These are phyloP conservation scores for Pyrochroa serraticornis DNA, from an alignment of 2,888 invertebrate genomes.

Conservation along the genomic window DNA sequence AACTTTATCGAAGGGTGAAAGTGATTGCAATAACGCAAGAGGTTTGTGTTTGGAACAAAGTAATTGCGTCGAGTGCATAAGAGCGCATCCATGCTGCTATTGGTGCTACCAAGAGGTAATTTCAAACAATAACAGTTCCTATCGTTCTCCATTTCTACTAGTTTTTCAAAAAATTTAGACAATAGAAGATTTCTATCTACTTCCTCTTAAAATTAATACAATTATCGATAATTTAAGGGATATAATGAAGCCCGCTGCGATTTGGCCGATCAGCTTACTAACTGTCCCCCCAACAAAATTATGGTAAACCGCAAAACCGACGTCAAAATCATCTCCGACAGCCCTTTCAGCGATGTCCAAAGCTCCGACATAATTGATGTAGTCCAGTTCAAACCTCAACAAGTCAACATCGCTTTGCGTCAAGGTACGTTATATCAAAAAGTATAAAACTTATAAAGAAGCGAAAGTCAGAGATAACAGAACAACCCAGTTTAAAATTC, in stretches of 20 bases:
- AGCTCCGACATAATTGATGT: constrained; percentile 57
- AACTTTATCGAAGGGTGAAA: too few species aligned
- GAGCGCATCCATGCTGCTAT: constrained; percentile 40
- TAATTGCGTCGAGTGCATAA: constrained; percentile 42
- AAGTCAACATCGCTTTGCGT: constrained; percentile 64
- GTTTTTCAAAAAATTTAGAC: background rate
- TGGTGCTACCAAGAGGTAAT: constrained; percentile 46
- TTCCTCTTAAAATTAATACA: too few species aligned
- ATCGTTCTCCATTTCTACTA: constrained; percentile 6
- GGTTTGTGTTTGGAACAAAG: constrained; percentile 35
- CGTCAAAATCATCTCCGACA: constrained; percentile 45
- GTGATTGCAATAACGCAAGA: background rate
- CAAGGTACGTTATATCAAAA: constrained; percentile 61
- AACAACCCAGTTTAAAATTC: too few species aligned
- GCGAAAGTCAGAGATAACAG: too few species aligned
- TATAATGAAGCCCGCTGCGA: constrained; percentile 35
- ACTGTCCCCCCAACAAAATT: constrained; percentile 25
- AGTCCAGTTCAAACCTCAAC: constrained; percentile 73
- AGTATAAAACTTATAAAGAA: too few species aligned
- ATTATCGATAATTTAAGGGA: constrained; percentile 22
- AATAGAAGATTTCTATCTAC: background rate
- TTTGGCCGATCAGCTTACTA: constrained; percentile 24
- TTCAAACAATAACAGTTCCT: constrained; percentile 18
- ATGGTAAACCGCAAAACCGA: constrained; percentile 34
- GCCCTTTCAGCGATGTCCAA: constrained; percentile 61